Evolutionary conservation across 2,113 vertebrate species (phyloP).

Genomic region (Osmerus mordax): DNA sequence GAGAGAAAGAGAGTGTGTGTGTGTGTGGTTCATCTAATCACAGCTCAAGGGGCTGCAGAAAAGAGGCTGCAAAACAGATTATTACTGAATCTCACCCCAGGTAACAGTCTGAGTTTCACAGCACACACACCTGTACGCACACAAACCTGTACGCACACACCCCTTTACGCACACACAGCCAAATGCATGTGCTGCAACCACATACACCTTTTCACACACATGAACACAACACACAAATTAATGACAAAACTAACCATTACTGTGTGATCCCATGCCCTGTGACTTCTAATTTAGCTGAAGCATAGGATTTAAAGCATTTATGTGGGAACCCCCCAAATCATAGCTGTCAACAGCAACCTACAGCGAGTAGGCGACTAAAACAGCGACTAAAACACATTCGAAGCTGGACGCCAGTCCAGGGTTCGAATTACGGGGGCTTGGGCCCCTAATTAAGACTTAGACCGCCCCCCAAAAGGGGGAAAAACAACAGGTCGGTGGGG

Average conservation of each 20-base stretch:
- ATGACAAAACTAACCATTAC: slow-evolving; percentile 42
- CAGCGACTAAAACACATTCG: no score
- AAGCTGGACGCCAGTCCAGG: no score
- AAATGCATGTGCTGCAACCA: background rate
- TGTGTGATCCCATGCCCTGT: slow-evolving; percentile 15
- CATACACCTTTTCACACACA: no score
- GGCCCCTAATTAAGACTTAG: no score
- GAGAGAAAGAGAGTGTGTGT: no score
- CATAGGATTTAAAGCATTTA: background rate
- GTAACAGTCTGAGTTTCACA: background rate
- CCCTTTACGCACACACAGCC: slow-evolving; percentile 1
- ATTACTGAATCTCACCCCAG: slow-evolving; percentile 13
- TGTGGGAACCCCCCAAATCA: background rate
- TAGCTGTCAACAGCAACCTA: background rate
- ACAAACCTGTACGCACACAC: background rate
- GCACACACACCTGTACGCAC: background rate
- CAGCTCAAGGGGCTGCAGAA: background rate
- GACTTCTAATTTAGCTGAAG: slow-evolving; percentile 38
- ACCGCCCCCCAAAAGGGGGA: no score
- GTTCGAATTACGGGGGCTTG: no score
- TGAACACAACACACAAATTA: background rate
- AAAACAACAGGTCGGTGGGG: no score
- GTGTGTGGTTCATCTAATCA: background rate
- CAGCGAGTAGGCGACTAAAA: background rate
- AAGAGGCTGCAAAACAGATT: background rate